Conservation (phyloP, 2,888 invertebrate genomes). For the Cinara cedri region DNA sequence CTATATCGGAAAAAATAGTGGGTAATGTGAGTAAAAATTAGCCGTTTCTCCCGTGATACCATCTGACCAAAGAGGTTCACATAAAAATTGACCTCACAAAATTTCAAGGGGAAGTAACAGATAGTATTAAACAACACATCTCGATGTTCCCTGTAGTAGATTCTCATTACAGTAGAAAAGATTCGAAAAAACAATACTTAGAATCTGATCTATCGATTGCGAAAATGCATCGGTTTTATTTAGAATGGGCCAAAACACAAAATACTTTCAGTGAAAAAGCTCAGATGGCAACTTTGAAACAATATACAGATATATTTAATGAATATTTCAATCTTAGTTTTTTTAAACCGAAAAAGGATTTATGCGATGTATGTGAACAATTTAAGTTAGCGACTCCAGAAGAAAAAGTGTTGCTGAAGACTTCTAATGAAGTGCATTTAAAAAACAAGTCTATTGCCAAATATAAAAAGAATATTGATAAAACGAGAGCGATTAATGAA, state of each 20-base stretch:
- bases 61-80: not conserved
- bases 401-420: not conserved
- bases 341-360: constrained; percentile 7
- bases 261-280: not conserved
- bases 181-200: not conserved
- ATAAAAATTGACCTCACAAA: too few species aligned
- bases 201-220: not conserved
- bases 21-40: not conserved
- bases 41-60: not conserved
- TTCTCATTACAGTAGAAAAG: constrained; percentile 2
- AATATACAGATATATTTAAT: constrained; percentile 1
- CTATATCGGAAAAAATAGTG: not conserved
- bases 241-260: not conserved
- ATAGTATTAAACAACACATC: not conserved
- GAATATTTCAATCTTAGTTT: not conserved
- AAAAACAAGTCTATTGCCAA: not conserved
- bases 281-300: not conserved
- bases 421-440: not conserved
- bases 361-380: not conserved
- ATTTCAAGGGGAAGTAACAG: too few species aligned
- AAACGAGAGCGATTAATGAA: not conserved
- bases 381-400: not conserved
- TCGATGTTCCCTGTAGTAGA: not conserved
- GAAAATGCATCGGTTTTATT: constrained; percentile 3
- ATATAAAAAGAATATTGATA: not conserved